These are phyloP conservation scores for Hylomyscus alleni DNA, from an alignment of 2,797 vertebrate genomes.

Conservation along the genomic window DNA sequence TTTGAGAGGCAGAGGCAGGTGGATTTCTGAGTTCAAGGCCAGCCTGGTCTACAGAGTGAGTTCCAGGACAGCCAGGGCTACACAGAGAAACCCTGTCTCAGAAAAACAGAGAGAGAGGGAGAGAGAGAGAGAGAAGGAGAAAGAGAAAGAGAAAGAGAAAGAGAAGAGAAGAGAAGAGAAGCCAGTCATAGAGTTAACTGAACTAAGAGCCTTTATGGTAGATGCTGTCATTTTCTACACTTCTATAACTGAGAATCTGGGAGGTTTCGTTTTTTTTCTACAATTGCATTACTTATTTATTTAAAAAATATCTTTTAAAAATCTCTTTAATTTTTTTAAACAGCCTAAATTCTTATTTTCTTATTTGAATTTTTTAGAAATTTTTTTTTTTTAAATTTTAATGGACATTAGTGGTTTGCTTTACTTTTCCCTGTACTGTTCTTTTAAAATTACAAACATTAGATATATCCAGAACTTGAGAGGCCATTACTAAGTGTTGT, in stretches of 20 bases:
- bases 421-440: constrained; percentile 27
- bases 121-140: no score
- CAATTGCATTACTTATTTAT: constrained; percentile 2
- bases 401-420: constrained; percentile 26
- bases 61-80: no score
- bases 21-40: no score
- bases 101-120: no score
- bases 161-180: no score
- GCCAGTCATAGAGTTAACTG: background rate
- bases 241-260: background rate
- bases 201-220: background rate
- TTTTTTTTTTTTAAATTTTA: background rate
- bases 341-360: constrained; percentile 15
- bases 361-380: constrained; percentile 3
- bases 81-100: no score
- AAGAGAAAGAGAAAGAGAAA: no score
- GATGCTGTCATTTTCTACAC: background rate
- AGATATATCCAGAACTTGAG: background rate
- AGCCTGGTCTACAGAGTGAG: no score
- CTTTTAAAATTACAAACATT: constrained; percentile 33
- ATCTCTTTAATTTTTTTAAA: background rate
- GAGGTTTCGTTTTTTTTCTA: background rate
- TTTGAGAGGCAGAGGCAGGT: no score
- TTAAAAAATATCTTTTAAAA: background rate
- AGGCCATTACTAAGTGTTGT: background rate